These are phyloP conservation scores for Aurelia aurita DNA, from an alignment of 30 jellyfish, hydroid and myxozoan species.

Conservation along the genomic window DNA sequence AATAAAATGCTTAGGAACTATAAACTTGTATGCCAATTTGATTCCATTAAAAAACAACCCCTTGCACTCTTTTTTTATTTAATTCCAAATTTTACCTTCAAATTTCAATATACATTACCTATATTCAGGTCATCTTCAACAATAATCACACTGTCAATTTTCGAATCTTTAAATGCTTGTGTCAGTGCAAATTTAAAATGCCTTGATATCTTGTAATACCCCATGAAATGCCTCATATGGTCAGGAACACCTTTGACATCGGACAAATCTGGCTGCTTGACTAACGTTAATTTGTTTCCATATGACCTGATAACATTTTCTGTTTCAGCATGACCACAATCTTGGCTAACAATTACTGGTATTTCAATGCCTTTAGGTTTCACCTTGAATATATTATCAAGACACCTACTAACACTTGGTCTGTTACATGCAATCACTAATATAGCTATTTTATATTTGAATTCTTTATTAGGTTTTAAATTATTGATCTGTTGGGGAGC, in stretches of 20 bases:
- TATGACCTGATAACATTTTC: constrained; percentile 86
- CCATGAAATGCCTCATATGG: constrained; percentile 84
- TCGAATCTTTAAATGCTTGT: constrained; percentile 74
- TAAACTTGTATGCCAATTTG: too few relatives aligned
- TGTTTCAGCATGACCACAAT: constrained; percentile 93
- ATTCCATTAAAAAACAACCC: too few relatives aligned
- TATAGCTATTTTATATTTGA: constrained; percentile 62
- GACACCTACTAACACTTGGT: constrained; percentile 93
- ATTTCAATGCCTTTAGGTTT: constrained; percentile 77
- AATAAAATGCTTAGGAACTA: too few relatives aligned
- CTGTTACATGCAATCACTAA: constrained; percentile 97
- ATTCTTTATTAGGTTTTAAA: neutral
- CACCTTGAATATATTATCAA: constrained; percentile 76
- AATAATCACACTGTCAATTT: constrained; percentile 89
- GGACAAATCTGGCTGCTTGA: constrained; percentile 93
- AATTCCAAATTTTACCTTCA: too few relatives aligned
- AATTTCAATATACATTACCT: constrained; percentile 47
- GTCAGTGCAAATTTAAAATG: constrained; percentile 90
- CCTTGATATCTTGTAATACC: constrained; percentile 96
- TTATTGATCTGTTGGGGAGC: neutral
- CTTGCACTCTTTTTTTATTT: too few relatives aligned
- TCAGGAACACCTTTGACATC: constrained; percentile 85
- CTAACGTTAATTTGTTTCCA: constrained; percentile 78
- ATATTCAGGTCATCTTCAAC: constrained; percentile 98
- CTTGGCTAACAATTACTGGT: constrained; percentile 98